Evolutionary conservation across 2,797 vertebrate genomes (phyloP).

Genomic region (Coreius guichenoti): DNA sequence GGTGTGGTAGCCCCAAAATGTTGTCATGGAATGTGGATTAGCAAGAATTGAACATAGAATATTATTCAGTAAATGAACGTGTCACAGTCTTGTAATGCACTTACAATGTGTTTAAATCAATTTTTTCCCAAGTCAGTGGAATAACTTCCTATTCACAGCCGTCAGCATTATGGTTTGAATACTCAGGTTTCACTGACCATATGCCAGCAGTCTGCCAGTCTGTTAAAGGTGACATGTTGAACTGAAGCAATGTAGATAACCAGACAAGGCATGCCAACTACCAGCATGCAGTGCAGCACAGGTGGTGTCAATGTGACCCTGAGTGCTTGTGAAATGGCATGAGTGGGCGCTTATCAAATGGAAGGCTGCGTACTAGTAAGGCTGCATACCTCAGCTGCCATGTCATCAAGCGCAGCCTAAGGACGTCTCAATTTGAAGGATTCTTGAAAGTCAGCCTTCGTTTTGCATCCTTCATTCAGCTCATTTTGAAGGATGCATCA

Average conservation of each 20-base stretch:
- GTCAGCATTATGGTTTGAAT: background rate
- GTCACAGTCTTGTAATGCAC: background rate
- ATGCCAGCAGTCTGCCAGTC: background rate
- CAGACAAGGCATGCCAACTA: background rate
- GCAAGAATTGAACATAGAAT: background rate
- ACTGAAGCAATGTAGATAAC: slow-evolving; percentile 2
- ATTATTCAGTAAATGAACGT: too few species aligned
- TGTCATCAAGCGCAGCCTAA: background rate
- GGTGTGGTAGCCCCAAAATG: background rate
- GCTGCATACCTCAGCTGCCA: background rate
- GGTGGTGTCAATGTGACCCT: background rate
- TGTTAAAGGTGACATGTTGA: slow-evolving; percentile 29
- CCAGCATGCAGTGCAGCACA: slow-evolving; percentile 32
- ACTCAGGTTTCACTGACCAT: background rate
- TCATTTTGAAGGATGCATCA: background rate
- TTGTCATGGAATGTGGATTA: background rate
- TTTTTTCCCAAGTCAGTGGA: background rate
- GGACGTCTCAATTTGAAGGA: background rate
- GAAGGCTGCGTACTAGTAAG: background rate
- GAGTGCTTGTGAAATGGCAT: background rate
- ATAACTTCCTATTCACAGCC: background rate
- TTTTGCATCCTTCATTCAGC: background rate
- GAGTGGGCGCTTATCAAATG: background rate
- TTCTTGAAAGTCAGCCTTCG: background rate
- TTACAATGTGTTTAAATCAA: background rate